Conservation (phyloP, 2,888 invertebrate species). For the Drosophila maculinotata region DNA sequence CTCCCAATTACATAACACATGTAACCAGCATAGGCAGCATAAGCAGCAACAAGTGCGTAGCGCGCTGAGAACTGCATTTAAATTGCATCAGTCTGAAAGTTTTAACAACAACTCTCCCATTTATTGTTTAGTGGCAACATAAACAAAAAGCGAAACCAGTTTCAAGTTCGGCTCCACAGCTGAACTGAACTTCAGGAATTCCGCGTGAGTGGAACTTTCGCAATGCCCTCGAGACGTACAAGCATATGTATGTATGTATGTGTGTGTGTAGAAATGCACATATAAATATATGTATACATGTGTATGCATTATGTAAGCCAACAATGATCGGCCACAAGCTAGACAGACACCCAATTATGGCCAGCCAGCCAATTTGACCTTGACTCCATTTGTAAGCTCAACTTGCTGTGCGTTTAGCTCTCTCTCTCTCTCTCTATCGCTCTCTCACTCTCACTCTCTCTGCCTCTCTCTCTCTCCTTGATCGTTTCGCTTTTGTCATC, state of each 20-base stretch:
- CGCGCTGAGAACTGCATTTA: constrained; percentile 27
- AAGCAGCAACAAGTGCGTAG: constrained; percentile 27
- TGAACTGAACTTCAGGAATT: constrained; percentile 69
- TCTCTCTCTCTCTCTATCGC: no score
- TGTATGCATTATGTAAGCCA: constrained; percentile 29
- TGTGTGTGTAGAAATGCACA: constrained; percentile 34
- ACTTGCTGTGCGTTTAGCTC: constrained; percentile 20
- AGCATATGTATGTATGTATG: no score
- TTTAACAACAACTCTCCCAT: no score
- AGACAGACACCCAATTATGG: constrained; percentile 30
- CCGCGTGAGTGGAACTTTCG: constrained; percentile 57
- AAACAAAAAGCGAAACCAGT: constrained; percentile 55
- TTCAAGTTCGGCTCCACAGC: constrained; percentile 54
- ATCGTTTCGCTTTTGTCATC: constrained; percentile 12
- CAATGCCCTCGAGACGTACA: constrained; percentile 49
- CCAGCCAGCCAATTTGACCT: constrained; percentile 61
- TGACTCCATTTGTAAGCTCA: constrained; percentile 62
- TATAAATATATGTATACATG: constrained; percentile 21
- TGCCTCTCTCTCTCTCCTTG: constrained; percentile 24
- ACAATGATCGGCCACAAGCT: constrained; percentile 38
- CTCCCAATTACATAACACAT: constrained; percentile 46
- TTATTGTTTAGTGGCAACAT: constrained; percentile 5
- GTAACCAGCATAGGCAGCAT: no score
- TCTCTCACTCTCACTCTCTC: constrained; percentile 7
- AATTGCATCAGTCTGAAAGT: background rate